A percentile compares a stretch with the other conserved stretches of the same genome.
These are phyloP conservation scores for Synanceia verrucosa DNA, from an alignment of 2,797 vertebrate genomes.

Conservation along the genomic window DNA sequence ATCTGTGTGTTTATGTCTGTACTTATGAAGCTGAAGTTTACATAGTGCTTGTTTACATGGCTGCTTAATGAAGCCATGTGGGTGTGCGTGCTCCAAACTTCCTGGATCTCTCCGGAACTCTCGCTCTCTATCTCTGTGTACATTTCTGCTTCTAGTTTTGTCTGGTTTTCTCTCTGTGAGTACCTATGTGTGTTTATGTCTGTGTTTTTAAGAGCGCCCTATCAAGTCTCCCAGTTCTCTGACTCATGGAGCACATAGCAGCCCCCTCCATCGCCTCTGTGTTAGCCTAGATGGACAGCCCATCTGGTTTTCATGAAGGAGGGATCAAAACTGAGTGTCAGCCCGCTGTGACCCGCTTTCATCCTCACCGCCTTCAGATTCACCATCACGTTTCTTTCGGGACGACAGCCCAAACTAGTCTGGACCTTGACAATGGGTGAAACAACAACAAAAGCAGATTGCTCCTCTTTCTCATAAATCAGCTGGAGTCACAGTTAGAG, in stretches of 20 bases:
- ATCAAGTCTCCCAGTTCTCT: slow-evolving; percentile 46
- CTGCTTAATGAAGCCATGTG: slow-evolving; percentile 51
- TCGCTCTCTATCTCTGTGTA: slow-evolving; percentile 53
- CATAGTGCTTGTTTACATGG: slow-evolving; percentile 50
- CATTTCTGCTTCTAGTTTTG: slow-evolving; percentile 57
- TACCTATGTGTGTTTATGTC: slow-evolving; percentile 61
- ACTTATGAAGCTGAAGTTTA: slow-evolving; percentile 19
- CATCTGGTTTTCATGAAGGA: slow-evolving; percentile 77
- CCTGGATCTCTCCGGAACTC: slow-evolving; percentile 47
- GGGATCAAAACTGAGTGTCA: slow-evolving; percentile 49
- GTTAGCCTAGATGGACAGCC: slow-evolving; percentile 54
- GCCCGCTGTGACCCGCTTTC: slow-evolving; percentile 54
- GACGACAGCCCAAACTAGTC: slow-evolving; percentile 16
- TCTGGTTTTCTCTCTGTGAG: slow-evolving; percentile 40
- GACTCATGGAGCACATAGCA: slow-evolving; percentile 41
- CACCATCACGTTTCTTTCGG: slow-evolving; percentile 33
- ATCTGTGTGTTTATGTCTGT: slow-evolving; percentile 47
- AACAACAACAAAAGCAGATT: slow-evolving; percentile 23
- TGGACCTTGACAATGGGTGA: slow-evolving; percentile 33
- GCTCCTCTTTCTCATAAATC: slow-evolving; percentile 5
- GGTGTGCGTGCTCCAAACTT: slow-evolving; percentile 64
- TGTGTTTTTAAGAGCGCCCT: slow-evolving; percentile 31
- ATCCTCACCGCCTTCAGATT: slow-evolving; percentile 37
- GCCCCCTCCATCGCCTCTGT: neutral
- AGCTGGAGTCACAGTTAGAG: neutral